A percentile compares a stretch with the other conserved stretches of the same genome.
These are phyloP conservation scores for Otolemur crassicaudatus DNA, from an alignment of 2,797 vertebrate genomes.

Conservation along the genomic window DNA sequence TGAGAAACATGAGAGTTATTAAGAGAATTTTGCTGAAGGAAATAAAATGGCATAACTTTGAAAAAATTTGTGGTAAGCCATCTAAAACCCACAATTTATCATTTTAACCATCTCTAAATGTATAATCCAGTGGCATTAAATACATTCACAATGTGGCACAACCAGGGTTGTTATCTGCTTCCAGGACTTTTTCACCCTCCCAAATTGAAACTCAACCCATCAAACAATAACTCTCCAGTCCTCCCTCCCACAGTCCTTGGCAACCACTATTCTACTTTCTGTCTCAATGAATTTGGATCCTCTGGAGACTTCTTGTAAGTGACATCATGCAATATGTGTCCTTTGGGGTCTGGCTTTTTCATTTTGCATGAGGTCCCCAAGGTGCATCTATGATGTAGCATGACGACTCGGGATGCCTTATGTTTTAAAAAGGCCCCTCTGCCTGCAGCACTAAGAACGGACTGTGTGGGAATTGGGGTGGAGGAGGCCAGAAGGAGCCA, in stretches of 20 bases:
- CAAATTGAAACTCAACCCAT: not conserved
- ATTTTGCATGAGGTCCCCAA: not conserved
- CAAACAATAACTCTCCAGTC: not conserved
- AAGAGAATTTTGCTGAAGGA: not conserved
- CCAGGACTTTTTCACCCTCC: not conserved
- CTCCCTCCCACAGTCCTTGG: not conserved
- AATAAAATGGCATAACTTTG: not conserved
- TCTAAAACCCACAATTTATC: not conserved
- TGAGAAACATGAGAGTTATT: not conserved
- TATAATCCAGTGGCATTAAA: not conserved
- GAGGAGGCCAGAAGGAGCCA: not conserved
- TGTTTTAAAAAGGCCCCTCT: not conserved
- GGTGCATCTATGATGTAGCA: no score
- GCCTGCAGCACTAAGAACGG: not conserved
- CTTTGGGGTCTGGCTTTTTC: not conserved
- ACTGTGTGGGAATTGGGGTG: not conserved
- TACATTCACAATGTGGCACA: not conserved
- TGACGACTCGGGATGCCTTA: rapidly evolving
- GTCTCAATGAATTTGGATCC: not conserved
- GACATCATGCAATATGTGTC: not conserved
- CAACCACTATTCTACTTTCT: not conserved
- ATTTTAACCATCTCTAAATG: not conserved
- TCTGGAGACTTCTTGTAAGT: not conserved
- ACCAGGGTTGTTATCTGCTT: not conserved
- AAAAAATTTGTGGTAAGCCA: not conserved